Percentiles rank a stretch among this genome's conserved stretches.
Conservation (phyloP, 2,797 vertebrate species). For the Cephalopachus bancanus region DNA sequence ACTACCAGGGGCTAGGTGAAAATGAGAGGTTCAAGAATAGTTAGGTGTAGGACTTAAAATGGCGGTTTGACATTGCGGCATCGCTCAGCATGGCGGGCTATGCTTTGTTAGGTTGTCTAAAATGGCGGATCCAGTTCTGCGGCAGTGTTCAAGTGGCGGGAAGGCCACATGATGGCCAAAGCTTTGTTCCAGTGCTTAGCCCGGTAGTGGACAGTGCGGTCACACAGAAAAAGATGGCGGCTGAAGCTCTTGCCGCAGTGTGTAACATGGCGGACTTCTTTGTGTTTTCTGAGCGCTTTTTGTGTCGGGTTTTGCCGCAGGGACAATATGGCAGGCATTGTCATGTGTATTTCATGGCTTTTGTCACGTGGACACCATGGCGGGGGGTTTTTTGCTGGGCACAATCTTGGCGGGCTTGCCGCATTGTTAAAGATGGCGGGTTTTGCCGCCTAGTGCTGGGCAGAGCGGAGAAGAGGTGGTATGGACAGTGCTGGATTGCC, state of each 20-base stretch:
- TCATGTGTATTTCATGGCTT: background rate
- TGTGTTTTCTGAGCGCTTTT: background rate
- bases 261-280: background rate
- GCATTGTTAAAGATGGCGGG: constrained; percentile 62
- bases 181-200: constrained; percentile 15
- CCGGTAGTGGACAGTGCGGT: background rate
- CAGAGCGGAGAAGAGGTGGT: background rate
- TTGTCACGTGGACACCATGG: background rate
- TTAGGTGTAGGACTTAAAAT: background rate
- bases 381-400: background rate
- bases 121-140: constrained; percentile 58
- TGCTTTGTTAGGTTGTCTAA: background rate
- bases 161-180: background rate
- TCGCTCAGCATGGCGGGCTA: background rate
- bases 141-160: background rate
- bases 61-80: background rate
- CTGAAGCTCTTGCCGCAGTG: background rate
- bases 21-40: background rate
- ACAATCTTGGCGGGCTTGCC: constrained; percentile 21
- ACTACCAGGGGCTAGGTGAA: background rate
- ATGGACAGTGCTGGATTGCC: background rate
- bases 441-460: background rate
- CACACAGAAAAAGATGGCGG: constrained; percentile 70
- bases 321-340: background rate
- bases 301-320: background rate